These are phyloP conservation scores for Lamprotornis superbus DNA, from an alignment of 2,113 vertebrate genomes.

Conservation along the genomic window DNA sequence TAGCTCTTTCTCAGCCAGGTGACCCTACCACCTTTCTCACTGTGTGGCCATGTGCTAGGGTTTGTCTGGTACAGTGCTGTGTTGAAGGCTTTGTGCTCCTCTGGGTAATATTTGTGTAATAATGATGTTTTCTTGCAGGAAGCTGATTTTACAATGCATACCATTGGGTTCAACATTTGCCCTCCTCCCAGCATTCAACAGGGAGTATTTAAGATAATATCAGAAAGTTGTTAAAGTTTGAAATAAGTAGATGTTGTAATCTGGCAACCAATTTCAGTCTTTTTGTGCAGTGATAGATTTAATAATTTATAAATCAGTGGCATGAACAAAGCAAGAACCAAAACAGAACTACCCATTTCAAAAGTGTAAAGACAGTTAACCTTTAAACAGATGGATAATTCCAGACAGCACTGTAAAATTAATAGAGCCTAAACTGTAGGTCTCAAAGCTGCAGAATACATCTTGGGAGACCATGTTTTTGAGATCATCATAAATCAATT, in stretches of 20 bases:
- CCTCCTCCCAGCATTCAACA: background rate
- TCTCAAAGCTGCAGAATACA: slow-evolving; percentile 74
- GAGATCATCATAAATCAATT: slow-evolving; percentile 77
- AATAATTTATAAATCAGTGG: slow-evolving; percentile 75
- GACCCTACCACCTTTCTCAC: background rate
- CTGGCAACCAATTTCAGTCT: slow-evolving; percentile 38
- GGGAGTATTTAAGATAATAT: background rate
- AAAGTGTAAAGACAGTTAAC: slow-evolving; percentile 85
- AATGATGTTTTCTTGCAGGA: background rate
- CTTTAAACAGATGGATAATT: slow-evolving; percentile 91
- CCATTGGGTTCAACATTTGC: background rate
- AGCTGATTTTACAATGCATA: background rate
- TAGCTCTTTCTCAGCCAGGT: background rate
- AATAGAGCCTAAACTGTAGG: slow-evolving; percentile 80
- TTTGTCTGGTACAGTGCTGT: accelerated
- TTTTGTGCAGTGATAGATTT: slow-evolving; percentile 56
- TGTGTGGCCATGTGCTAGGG: background rate
- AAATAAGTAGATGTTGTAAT: slow-evolving; percentile 27
- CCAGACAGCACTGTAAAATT: slow-evolving; percentile 85
- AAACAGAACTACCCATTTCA: slow-evolving; percentile 83
- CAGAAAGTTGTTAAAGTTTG: slow-evolving; percentile 16
- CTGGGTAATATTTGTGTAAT: background rate
- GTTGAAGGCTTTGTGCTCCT: background rate
- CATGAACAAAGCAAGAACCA: slow-evolving; percentile 73
- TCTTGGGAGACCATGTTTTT: slow-evolving; percentile 76